Conservation (phyloP, 2,888 invertebrate genomes). For the Penaeus monodon region DNA sequence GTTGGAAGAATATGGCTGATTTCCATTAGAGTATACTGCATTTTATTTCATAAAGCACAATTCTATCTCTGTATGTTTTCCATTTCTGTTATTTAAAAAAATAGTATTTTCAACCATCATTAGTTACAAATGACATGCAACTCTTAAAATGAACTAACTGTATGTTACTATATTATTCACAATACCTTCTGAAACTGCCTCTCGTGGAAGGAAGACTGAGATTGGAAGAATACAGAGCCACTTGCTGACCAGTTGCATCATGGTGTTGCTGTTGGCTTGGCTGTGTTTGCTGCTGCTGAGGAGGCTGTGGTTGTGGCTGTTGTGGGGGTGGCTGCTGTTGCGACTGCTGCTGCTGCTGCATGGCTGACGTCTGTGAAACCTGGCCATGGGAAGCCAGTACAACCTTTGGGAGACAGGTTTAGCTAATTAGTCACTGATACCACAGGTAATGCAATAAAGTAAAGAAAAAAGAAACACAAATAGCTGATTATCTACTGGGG, state of each 20-base stretch:
- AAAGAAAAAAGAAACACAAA: too few species aligned
- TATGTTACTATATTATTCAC: too few species aligned
- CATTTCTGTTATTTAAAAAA: too few species aligned
- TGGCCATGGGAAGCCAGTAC: constrained; percentile 50
- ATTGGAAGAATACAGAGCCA: constrained; percentile 45
- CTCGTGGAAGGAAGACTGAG: constrained; percentile 53
- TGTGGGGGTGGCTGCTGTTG: constrained; percentile 62
- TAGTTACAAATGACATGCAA: too few species aligned
- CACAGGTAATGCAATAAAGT: too few species aligned
- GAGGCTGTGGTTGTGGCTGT: constrained; percentile 64
- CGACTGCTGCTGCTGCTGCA: constrained; percentile 60
- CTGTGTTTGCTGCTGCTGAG: constrained; percentile 58
- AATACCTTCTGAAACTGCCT: constrained; percentile 51
- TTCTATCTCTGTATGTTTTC: too few species aligned
- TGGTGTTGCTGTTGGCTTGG: constrained; percentile 65
- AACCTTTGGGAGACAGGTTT: constrained; percentile 23
- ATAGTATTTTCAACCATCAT: not conserved
- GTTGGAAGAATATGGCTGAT: too few species aligned
- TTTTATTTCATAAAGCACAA: too few species aligned
- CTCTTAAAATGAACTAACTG: too few species aligned
- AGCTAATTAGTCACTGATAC: not conserved
- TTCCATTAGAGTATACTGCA: too few species aligned
- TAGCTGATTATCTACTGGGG: too few species aligned
- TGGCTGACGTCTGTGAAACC: constrained; percentile 28
- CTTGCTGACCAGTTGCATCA: constrained; percentile 42